Evolutionary conservation across 1,140 invertebrate species (phyloP).

Genomic region (Odontomachus brunneus): DNA sequence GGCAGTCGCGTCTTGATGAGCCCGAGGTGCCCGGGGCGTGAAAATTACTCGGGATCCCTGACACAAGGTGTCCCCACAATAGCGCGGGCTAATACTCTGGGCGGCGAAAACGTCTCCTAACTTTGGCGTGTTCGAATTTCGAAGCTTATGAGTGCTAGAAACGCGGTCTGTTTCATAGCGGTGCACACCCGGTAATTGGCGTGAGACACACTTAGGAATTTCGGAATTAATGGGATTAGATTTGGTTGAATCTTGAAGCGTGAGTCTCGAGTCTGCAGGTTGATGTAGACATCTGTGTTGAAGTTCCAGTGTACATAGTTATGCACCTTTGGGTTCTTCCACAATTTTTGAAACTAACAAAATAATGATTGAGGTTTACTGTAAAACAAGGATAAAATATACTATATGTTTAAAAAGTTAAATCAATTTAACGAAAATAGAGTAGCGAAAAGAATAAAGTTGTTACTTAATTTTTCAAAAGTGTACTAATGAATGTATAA

Average conservation of each 20-base stretch:
- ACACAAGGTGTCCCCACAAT: neutral
- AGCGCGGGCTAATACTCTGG: neutral
- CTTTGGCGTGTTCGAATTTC: slow-evolving; percentile 28
- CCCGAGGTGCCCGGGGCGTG: slow-evolving; percentile 3
- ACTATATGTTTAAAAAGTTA: no score
- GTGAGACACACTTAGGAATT: neutral
- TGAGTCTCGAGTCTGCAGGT: no score
- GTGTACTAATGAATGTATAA: no score
- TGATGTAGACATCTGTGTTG: no score
- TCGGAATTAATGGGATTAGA: neutral
- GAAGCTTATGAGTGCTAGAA: slow-evolving; percentile 3
- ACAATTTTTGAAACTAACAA: no score
- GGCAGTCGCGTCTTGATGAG: slow-evolving; percentile 31
- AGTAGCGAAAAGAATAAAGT: no score
- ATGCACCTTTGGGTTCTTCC: no score
- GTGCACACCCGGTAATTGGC: neutral
- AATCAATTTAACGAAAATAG: no score
- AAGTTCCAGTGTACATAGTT: no score
- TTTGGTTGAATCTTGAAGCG: neutral
- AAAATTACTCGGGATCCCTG: slow-evolving; percentile 27
- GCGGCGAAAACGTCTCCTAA: slow-evolving; percentile 19
- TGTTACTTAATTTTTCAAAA: no score
- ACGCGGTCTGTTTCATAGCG: slow-evolving; percentile 1
- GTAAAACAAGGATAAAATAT: no score
- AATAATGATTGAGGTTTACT: no score